Evolutionary conservation across 2,113 vertebrate species (phyloP).

Genomic region (Hucho hucho): DNA sequence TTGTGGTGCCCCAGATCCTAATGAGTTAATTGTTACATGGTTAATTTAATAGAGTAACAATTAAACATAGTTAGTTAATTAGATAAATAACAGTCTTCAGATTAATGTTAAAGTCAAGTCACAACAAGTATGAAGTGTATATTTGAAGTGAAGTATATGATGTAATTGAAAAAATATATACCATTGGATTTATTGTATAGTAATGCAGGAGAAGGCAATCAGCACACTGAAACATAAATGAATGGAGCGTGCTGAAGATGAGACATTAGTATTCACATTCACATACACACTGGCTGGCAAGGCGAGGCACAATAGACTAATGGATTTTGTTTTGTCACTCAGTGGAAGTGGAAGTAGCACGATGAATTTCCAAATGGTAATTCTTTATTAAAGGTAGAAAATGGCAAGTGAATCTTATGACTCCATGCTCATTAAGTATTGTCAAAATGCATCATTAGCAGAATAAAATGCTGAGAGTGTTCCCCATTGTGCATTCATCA

Average conservation of each 20-base stretch:
- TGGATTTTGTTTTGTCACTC: conserved; percentile 33
- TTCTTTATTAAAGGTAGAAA: conserved; percentile 13
- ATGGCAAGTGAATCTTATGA: conserved; percentile 30
- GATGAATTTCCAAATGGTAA: conserved; percentile 33
- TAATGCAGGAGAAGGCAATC: neutral
- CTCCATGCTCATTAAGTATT: conserved; percentile 18
- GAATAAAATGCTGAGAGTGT: conserved; percentile 6
- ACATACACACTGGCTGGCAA: conserved; percentile 5
- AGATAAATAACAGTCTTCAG: no score
- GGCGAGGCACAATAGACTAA: conserved; percentile 19
- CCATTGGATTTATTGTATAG: neutral
- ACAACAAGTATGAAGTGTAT: no score
- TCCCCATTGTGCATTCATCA: conserved; percentile 12
- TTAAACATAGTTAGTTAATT: no score
- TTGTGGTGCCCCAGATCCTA: no score
- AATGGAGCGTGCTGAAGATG: conserved; percentile 3
- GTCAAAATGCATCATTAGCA: conserved; percentile 21
- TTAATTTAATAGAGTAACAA: no score
- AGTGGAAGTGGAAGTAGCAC: conserved; percentile 21
- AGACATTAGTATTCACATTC: conserved; percentile 22
- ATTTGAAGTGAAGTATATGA: neutral
- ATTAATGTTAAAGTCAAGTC: no score
- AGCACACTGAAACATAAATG: conserved; percentile 9
- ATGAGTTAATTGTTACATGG: no score
- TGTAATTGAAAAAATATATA: neutral